These are phyloP conservation scores for Bos indicus DNA, from an alignment of 2,113 vertebrate species.

Conservation along the genomic window DNA sequence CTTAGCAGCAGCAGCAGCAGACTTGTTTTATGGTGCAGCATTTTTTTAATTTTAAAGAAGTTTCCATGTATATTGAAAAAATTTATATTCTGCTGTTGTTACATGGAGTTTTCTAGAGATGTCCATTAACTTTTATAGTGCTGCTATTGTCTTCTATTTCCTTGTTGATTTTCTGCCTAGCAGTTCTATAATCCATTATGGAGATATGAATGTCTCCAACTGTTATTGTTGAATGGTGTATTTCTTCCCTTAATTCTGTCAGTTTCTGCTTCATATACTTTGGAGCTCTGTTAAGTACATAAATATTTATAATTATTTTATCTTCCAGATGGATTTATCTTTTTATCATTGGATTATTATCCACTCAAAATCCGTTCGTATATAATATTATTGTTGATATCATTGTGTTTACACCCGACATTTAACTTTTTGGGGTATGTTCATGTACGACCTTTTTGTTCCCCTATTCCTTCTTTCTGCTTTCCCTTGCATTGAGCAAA, in stretches of 20 bases:
- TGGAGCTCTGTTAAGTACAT: background rate
- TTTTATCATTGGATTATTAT: background rate
- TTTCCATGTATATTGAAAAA: background rate
- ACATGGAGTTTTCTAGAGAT: background rate
- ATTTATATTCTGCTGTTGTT: background rate
- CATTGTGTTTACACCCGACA: background rate
- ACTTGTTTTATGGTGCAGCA: background rate
- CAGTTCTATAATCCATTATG: background rate
- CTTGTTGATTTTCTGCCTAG: background rate
- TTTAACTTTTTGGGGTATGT: background rate
- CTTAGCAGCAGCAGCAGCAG: background rate
- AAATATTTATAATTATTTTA: background rate
- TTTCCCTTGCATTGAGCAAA: background rate
- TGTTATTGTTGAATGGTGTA: background rate
- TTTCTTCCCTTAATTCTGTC: background rate
- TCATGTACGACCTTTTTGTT: background rate
- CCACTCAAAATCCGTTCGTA: background rate
- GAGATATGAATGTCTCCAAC: background rate
- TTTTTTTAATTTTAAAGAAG: background rate
- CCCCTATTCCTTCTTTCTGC: background rate
- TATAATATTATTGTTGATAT: background rate
- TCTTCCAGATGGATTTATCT: background rate
- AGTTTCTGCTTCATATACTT: background rate
- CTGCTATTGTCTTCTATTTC: background rate
- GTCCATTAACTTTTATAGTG: background rate